A percentile compares a stretch with the other conserved stretches of the same genome.
phyloP scores from a whole-genome alignment of 2,888 invertebrate species.

The Orchesella flavescens region DNA sequence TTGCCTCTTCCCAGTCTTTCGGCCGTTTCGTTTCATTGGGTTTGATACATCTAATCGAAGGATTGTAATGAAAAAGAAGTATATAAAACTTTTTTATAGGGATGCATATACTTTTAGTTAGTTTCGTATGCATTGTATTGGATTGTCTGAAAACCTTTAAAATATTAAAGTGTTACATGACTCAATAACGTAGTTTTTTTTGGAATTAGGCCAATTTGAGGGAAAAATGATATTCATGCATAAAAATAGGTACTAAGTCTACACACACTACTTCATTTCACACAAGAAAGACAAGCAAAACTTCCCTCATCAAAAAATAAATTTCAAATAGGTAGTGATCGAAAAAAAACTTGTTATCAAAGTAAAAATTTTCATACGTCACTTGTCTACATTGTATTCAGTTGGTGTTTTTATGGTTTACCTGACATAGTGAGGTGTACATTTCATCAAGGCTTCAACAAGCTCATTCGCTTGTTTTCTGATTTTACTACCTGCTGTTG shows the following conservation, averaged over 20 bases:
- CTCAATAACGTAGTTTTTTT: neutral
- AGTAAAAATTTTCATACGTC: too few species aligned
- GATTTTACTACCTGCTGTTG: constrained; percentile 81
- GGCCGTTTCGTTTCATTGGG: constrained; percentile 82
- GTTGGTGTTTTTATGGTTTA: constrained; percentile 46
- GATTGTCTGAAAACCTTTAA: neutral
- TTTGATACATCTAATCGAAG: constrained; percentile 77
- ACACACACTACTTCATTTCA: too few species aligned
- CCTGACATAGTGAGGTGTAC: constrained; percentile 82
- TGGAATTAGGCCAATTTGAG: constrained; percentile 45
- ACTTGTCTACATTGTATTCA: too few species aligned
- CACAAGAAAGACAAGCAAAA: too few species aligned
- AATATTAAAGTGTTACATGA: constrained; percentile 10
- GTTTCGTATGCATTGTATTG: too few species aligned
- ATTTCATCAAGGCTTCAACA: constrained; percentile 80
- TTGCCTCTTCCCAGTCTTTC: constrained; percentile 80
- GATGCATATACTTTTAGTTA: too few species aligned
- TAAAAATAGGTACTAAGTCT: constrained; percentile 1
- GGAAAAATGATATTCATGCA: neutral
- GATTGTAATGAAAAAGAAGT: constrained; percentile 2
- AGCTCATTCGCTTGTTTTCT: constrained; percentile 80
- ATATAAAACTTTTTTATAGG: constrained; percentile 4
- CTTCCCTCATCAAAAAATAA: too few species aligned
- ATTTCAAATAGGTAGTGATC: too few species aligned
- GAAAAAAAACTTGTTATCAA: too few species aligned